Conservation (phyloP, 2,113 vertebrate genomes). For the Andinoacara biseriatus region DNA sequence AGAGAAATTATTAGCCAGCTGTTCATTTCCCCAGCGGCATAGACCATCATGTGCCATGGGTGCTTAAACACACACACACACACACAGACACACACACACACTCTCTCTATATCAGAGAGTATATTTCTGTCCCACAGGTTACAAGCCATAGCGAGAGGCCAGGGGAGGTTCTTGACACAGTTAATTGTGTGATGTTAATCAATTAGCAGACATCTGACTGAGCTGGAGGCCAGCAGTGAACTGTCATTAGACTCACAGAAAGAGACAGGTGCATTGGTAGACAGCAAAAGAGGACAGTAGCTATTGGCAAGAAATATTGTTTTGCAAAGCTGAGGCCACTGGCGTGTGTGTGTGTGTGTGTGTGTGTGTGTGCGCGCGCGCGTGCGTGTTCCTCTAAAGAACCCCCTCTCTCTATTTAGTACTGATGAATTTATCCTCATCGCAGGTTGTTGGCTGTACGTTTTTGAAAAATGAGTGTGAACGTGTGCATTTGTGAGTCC, state of each 20-base stretch:
- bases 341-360: not conserved
- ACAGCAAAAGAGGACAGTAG: slow-evolving; percentile 3
- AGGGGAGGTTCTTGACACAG: slow-evolving; percentile 54
- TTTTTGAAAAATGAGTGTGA: not conserved
- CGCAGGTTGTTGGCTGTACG: not conserved
- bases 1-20: slow-evolving; percentile 71
- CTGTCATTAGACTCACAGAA: slow-evolving; percentile 42
- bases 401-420: not conserved
- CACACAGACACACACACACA: not conserved
- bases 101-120: not conserved
- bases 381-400: not conserved
- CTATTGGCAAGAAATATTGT: slow-evolving; percentile 28
- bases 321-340: not conserved
- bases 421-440: not conserved
- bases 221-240: slow-evolving; percentile 46
- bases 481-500: not conserved
- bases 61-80: slow-evolving; percentile 36
- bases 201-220: slow-evolving; percentile 66
- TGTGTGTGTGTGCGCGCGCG: not conserved
- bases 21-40: slow-evolving; percentile 63
- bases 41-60: slow-evolving; percentile 18
- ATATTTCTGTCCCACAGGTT: slow-evolving; percentile 48
- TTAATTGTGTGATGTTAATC: slow-evolving; percentile 65
- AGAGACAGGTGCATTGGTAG: slow-evolving; percentile 41
- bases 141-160: slow-evolving; percentile 40